Base-by-base conservation (phyloP, 2,888 invertebrate species). In the Acleris sparsana region DNA sequence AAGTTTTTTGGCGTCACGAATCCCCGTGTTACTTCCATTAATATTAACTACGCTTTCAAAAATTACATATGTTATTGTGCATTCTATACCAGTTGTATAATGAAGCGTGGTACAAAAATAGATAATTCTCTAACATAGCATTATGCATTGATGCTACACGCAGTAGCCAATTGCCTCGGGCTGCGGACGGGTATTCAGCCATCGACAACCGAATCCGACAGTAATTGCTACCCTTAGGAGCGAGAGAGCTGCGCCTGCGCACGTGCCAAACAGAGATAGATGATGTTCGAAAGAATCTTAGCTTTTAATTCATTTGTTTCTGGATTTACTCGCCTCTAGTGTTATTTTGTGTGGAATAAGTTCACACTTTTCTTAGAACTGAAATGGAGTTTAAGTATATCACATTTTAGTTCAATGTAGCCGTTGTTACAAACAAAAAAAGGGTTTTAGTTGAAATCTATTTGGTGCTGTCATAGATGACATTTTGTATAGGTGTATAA, bases 101-200 rank as follows among this genome's bases (percentile, higher is more conserved):
- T 57, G 46, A 20, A 56, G 56, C 43, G 57, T 6, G 57, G 5
- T 46, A 5, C 44, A 58, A 58, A 53, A 59, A 59, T 48, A 59
- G 59, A 59, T 48, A 59, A 39, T 25, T 22, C 43, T 25, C 20
- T 49, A 46, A 20, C 44, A 43, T 52, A 43, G n/a, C 57, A 53
- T 61, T 53, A 61, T 62, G 62, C 62, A 55, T 55, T 22, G 55
- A 39, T 20, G 55, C 25, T 20, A 53, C 48, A n/a, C 44, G 63
- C 63, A 53, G 63, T 64, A 64, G 63, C 63, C n/a, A 39, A 53
- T 49, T 48, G 63, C 63, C 59, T n/a, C 53, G 48, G 5, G 63
- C 58, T 53, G 58, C 58, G 25, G 9, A 29, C 46, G 44, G 16
- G 1, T 43, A 52, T 25, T 22, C 52, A 52, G 52, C 17, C 57